Base-by-base conservation (phyloP, 2,888 invertebrate species). In the Trachelus iudaicus region DNA sequence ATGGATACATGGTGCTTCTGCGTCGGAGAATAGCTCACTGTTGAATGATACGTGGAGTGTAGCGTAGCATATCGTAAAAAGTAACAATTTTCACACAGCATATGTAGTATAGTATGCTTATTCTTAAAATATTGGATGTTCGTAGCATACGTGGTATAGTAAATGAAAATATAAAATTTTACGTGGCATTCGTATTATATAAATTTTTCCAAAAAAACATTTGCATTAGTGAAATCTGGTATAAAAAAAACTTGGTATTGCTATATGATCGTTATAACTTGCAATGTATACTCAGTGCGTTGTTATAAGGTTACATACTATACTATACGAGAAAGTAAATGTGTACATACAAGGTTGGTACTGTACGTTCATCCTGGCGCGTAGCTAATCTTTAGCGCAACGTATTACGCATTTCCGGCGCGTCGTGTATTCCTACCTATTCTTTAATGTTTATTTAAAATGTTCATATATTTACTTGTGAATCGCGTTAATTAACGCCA, bases 351-450 rank as follows among this genome's bases (percentile, higher is more conserved):
- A 2, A 56, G 23, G 9, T 56, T 23, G 56, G 23, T 56, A 23
- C 23, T 23, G 40, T 23, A 40, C 15, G 40, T 56, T 56, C 15
- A 23, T 23, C 34, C 33, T 33, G 76, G 34, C 73, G 75, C 76
- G 77, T 40, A 75, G 73, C 77, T 79, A 78, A 79, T 81, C 69
- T 74, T 56, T 75, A 79, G 69, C 34, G 34, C 74, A 75, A 75
- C 76, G 40, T 56, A 40, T 11, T 76, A 76, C 79, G 78, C 73
- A 74, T 75, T 78, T 78, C 78, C 79, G 71, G 79, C 56, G 56
- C 6, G 9, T 23, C 23, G 56, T 23, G 56, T 56, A 35, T 35
- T 12, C 35, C 35, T 35, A 56, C 1, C 23, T 56, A 9, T 23
- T 56, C 56, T 56, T 56, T 56, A 23, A 23, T 56, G 56, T 56